Percentiles rank a stretch among this genome's conserved stretches.
phyloP scores from a whole-genome alignment of 2,888 invertebrate species.

The Drosophila histrio region DNA sequence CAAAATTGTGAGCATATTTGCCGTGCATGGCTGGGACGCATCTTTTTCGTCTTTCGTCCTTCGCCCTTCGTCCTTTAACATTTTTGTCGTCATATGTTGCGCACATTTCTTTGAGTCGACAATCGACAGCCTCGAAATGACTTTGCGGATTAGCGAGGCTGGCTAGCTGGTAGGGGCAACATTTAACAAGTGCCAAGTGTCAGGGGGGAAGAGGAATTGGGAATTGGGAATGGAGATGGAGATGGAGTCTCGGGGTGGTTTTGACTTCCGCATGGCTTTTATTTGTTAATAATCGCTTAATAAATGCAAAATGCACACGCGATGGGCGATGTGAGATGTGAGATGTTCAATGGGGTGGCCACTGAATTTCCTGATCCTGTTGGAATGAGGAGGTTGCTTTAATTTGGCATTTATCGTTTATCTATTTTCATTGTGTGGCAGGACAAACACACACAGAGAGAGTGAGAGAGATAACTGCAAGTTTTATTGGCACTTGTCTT shows the following conservation, averaged over 20 bases:
- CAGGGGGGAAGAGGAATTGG: neutral
- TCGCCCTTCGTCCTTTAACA: neutral
- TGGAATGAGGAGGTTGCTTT: slow-evolving; percentile 29
- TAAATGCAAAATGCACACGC: slow-evolving; percentile 78
- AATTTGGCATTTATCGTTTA: slow-evolving; percentile 74
- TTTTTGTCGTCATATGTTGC: slow-evolving; percentile 76
- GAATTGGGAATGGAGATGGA: neutral
- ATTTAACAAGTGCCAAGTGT: neutral
- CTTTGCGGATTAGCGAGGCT: slow-evolving; percentile 76
- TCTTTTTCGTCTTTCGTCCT: slow-evolving; percentile 23
- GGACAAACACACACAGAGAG: too few species aligned
- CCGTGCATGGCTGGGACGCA: slow-evolving; percentile 49
- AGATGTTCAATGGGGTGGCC: slow-evolving; percentile 3
- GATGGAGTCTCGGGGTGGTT: slow-evolving; percentile 27
- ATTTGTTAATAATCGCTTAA: slow-evolving; percentile 83
- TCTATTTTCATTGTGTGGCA: slow-evolving; percentile 58
- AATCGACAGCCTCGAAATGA: slow-evolving; percentile 60
- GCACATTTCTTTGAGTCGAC: slow-evolving; percentile 53
- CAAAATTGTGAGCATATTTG: slow-evolving; percentile 81
- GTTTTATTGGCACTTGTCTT: slow-evolving; percentile 55
- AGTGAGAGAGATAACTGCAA: neutral
- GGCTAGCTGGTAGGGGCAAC: neutral
- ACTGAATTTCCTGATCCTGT: neutral
- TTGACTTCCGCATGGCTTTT: slow-evolving; percentile 53
- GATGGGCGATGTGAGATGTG: neutral